Conservation (phyloP, 2,113 vertebrate genomes). For the Oncorhynchus mykiss region DNA sequence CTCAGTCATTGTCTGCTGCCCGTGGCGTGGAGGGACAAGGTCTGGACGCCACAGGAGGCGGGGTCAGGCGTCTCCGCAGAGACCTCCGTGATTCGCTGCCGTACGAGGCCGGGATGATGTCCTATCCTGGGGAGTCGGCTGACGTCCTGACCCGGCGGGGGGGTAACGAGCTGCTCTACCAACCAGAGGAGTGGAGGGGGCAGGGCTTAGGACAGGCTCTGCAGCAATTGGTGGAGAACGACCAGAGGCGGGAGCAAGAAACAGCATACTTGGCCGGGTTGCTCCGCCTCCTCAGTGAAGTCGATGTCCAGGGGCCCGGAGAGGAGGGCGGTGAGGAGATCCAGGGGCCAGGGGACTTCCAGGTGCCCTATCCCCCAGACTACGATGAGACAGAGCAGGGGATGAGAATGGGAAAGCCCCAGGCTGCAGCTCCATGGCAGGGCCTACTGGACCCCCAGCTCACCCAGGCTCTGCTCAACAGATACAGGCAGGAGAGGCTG, state of each 20-base stretch:
- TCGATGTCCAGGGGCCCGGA: slow-evolving; percentile 36
- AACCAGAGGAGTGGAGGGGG: slow-evolving; percentile 62
- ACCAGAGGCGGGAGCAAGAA: slow-evolving; percentile 72
- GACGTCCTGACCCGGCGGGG: slow-evolving; percentile 30
- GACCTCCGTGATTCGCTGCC: slow-evolving; percentile 64
- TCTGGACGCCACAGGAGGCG: slow-evolving; percentile 42
- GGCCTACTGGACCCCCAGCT: slow-evolving; percentile 67
- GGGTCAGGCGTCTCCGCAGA: slow-evolving; percentile 58
- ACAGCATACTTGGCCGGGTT: slow-evolving; percentile 69
- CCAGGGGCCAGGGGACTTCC: slow-evolving; percentile 59
- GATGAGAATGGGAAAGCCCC: slow-evolving; percentile 62
- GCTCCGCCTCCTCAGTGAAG: slow-evolving; percentile 72
- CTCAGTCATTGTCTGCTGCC: slow-evolving; percentile 63
- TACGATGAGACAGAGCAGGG: slow-evolving; percentile 74
- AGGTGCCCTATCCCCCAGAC: slow-evolving; percentile 55
- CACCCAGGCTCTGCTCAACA: slow-evolving; percentile 65
- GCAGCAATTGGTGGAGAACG: slow-evolving; percentile 75
- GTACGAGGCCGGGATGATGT: slow-evolving; percentile 73
- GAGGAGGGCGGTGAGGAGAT: slow-evolving; percentile 63
- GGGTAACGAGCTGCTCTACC: slow-evolving; percentile 60
- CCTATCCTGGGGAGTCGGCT: slow-evolving; percentile 48
- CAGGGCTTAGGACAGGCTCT: slow-evolving; percentile 72
- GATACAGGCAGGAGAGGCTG: slow-evolving; percentile 53
- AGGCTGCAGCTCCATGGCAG: slow-evolving; percentile 49
- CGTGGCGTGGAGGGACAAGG: slow-evolving; percentile 31